Evolutionary conservation across 2,888 invertebrate species (phyloP).

Genomic region (Monoplex corrugatus): DNA sequence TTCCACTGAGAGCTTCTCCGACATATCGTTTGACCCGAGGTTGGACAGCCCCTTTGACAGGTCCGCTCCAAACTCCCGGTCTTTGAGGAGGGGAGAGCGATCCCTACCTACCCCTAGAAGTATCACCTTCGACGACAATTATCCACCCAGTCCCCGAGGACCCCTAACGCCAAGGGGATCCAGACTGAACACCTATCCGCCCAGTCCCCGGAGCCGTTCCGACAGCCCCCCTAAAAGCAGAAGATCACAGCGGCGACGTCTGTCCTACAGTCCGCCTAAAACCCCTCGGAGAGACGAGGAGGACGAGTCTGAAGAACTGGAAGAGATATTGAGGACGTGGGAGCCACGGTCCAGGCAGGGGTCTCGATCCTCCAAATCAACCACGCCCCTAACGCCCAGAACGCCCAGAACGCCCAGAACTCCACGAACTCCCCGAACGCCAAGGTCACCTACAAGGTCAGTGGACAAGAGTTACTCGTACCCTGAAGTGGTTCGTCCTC

Average conservation of each 20-base stretch:
- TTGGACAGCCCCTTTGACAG: neutral
- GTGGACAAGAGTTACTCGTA: neutral
- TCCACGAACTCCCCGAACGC: neutral
- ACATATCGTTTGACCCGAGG: neutral
- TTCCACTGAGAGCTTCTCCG: neutral
- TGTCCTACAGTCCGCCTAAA: slow-evolving; percentile 14
- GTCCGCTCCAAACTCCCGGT: neutral
- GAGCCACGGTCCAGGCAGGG: neutral
- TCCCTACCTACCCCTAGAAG: neutral
- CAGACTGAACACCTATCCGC: neutral
- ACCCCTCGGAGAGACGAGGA: neutral
- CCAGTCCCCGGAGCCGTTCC: slow-evolving; percentile 25
- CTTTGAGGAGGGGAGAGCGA: neutral
- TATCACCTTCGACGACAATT: neutral
- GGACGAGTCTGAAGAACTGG: neutral
- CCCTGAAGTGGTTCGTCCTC: slow-evolving; percentile 18
- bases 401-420: neutral
- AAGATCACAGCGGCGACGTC: neutral
- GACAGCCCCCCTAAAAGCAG: neutral
- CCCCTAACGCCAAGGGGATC: neutral
- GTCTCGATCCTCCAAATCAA: neutral
- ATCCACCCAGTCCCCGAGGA: slow-evolving; percentile 23
- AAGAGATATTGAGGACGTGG: neutral
- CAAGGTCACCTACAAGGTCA: neutral
- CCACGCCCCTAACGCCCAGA: neutral